Percentiles rank a stretch among this genome's conserved stretches.
Conservation (phyloP, 30 jellyfish, hydroid and myxozoan species). For the Phacellophora camtschatica region DNA sequence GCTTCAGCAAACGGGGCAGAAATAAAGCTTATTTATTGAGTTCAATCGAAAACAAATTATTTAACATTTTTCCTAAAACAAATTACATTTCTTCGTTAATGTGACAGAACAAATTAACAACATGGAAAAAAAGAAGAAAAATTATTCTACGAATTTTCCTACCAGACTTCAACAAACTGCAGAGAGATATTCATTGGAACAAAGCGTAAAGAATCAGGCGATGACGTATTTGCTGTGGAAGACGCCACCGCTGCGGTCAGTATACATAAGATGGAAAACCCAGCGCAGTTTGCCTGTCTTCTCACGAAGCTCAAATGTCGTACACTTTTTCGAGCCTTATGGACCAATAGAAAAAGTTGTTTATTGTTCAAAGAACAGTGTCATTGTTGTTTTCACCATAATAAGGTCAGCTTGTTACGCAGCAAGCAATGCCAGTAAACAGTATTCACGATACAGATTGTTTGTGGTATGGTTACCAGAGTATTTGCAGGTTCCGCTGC, state of each 20-base stretch:
- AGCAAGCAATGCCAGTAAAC: not conserved
- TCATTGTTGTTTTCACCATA: constrained; percentile 19
- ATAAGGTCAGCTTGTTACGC: constrained; percentile 48
- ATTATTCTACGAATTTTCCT: no score
- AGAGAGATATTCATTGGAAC: not conserved
- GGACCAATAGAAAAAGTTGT: constrained; percentile 54
- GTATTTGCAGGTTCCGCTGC: constrained; percentile 11
- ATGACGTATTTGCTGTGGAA: not conserved
- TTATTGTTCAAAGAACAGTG: constrained; percentile 33
- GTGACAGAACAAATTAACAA: no score
- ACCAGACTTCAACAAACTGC: not conserved
- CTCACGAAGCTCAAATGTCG: not conserved
- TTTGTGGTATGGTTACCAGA: constrained; percentile 46
- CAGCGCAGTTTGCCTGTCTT: not conserved
- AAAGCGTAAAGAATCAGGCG: not conserved
- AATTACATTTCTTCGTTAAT: no score
- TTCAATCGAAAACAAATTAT: no score
- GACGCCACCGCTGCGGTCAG: constrained; percentile 46
- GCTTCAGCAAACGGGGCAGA: no score
- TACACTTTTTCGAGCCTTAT: constrained; percentile 13
- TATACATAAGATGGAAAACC: constrained; percentile 34
- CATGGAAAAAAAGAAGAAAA: no score
- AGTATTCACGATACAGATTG: not conserved
- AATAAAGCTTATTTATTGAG: no score
- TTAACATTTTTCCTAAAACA: no score